phyloP scores from a whole-genome alignment of 2,113 vertebrate species.

The Lynx canadensis region DNA sequence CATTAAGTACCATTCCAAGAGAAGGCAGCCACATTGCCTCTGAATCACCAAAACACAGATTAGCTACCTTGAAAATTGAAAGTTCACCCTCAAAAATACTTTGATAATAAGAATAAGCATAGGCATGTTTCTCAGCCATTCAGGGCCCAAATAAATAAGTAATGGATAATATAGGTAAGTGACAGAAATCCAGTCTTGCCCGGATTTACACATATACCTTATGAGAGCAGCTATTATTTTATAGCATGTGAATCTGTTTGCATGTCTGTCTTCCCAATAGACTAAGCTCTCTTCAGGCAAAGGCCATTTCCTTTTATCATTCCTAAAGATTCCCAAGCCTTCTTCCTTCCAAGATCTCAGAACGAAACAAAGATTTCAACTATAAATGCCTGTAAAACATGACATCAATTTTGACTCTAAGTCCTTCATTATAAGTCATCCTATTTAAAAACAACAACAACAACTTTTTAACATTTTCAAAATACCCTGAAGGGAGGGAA shows the following conservation, averaged over 20 bases:
- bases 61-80: background rate
- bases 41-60: background rate
- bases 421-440: background rate
- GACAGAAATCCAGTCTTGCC: background rate
- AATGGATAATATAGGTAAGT: background rate
- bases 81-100: background rate
- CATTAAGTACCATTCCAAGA: background rate
- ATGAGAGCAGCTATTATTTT: background rate
- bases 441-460: slow-evolving; percentile 20
- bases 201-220: background rate
- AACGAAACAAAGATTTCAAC: slow-evolving; percentile 25
- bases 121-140: background rate
- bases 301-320: background rate
- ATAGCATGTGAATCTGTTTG: background rate
- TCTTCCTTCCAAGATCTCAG: background rate
- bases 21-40: background rate
- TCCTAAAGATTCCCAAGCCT: background rate
- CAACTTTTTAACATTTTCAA: slow-evolving; percentile 62
- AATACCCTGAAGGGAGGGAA: slow-evolving; percentile 1
- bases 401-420: background rate
- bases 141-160: background rate
- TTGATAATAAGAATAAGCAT: background rate
- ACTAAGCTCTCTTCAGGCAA: background rate
- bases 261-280: background rate
- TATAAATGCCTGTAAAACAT: background rate